These are phyloP conservation scores for Bujurquina vittata DNA, from an alignment of 2,113 vertebrate genomes.

Conservation along the genomic window DNA sequence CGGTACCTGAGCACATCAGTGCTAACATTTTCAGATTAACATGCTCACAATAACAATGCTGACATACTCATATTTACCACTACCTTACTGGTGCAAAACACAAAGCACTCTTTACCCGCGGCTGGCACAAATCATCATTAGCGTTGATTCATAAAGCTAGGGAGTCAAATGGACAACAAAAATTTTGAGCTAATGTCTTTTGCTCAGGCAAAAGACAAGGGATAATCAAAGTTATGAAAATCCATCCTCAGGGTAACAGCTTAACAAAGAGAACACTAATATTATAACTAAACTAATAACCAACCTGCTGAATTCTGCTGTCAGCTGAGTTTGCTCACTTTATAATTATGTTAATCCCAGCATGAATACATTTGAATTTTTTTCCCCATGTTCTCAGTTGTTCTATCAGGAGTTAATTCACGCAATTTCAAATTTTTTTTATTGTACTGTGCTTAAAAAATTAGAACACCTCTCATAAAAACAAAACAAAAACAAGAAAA, in stretches of 20 bases:
- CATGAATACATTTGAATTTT: not conserved
- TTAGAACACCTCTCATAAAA: not conserved
- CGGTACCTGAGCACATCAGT: not conserved
- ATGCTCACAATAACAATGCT: not conserved
- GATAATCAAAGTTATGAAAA: slow-evolving; percentile 3
- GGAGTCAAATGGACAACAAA: not conserved
- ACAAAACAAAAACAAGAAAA: not conserved
- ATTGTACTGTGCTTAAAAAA: not conserved
- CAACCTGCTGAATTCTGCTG: slow-evolving; percentile 2
- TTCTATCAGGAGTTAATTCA: not conserved
- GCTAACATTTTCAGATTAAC: not conserved
- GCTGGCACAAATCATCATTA: too few species aligned
- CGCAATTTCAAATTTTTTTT: not conserved
- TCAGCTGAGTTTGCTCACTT: not conserved
- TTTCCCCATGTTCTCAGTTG: not conserved
- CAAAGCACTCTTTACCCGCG: not conserved
- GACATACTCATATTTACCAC: not conserved
- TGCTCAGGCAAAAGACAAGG: not conserved
- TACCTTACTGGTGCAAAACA: not conserved
- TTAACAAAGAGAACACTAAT: slow-evolving; percentile 11
- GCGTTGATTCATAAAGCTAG: not conserved
- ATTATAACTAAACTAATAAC: slow-evolving; percentile 5
- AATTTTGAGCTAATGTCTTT: not conserved
- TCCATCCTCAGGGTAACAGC: not conserved
- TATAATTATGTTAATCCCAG: not conserved